Evolutionary conservation across 2,888 invertebrate species (phyloP), one percentile per base, ranked within the genome.

Genomic region (Brachypalpus laphriformis): DNA sequence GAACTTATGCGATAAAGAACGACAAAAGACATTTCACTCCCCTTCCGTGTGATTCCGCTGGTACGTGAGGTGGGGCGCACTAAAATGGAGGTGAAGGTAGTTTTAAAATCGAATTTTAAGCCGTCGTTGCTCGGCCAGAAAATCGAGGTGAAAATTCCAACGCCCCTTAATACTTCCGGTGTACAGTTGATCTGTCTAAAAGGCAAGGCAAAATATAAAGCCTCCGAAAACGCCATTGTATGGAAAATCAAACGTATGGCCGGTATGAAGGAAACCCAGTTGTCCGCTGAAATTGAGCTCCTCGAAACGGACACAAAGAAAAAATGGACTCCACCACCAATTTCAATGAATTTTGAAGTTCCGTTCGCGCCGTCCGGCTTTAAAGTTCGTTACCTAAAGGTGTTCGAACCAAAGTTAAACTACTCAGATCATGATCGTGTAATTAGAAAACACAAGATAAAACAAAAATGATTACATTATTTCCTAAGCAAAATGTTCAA

Each of bases 291-390:
- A 94, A 99, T 99, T 70, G 99, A 99, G 92, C 93, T 99, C 42
- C 94, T 99, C 82, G 98, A 98, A 92, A 99, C 99, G 0, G 99
- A 98, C 90, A 98, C 98, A 9, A 99, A 99, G 93, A 99, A 99
- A 93, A 99, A 99, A 92, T 99, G 99, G 99, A 99, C 99, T 16
- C 94, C 99, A 54, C 99, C 99, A 22, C 99, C 99, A 56, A 99
- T 99, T 90, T 99, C 99, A 1, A 99, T 99, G 99, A 99, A 98
- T 92, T 99, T 99, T 92, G 99, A 99, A 93, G 99, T 99, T 88
- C 99, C 99, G 2, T 99, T 99, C 92, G 99, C 99, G 8, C 99
- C 99, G 4, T 99, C 99, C 65, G 99, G 99, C 0, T 99, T 99
- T 92, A 99, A 99, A 94, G 99, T 99, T 78, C 96, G 99, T 45